Evolutionary conservation across 1,140 invertebrate genomes (phyloP).

Genomic region (Stegodyphus dumicola): DNA sequence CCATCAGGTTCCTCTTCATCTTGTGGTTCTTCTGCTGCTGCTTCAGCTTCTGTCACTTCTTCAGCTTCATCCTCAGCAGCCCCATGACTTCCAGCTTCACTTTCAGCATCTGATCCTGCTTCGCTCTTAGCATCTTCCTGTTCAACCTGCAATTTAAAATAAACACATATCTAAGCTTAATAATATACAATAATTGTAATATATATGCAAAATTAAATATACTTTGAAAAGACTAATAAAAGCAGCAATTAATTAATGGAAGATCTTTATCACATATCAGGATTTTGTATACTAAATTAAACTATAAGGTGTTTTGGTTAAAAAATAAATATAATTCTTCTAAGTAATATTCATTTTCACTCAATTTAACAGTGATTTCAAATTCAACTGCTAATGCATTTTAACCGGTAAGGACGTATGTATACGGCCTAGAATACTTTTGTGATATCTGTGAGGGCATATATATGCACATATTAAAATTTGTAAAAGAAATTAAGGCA

Average conservation of each 20-base stretch:
- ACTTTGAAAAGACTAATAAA: too few relatives aligned
- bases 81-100: slow-evolving; percentile 62
- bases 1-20: slow-evolving; percentile 61
- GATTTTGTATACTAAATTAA: background rate
- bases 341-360: too few relatives aligned
- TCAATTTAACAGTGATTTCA: too few relatives aligned
- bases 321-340: too few relatives aligned
- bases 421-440: too few relatives aligned
- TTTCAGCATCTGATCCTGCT: slow-evolving; percentile 49
- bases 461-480: too few relatives aligned
- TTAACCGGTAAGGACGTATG: too few relatives aligned
- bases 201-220: background rate
- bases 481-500: too few relatives aligned
- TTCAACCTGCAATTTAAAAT: slow-evolving; percentile 21
- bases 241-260: background rate
- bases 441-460: too few relatives aligned
- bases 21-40: slow-evolving; percentile 67
- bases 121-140: slow-evolving; percentile 48
- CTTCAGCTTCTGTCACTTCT: slow-evolving; percentile 66
- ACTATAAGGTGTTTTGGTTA: too few relatives aligned
- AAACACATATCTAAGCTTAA: background rate
- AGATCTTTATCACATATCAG: background rate
- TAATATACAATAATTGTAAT: background rate
- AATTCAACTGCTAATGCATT: too few relatives aligned
- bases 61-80: slow-evolving; percentile 65